phyloP scores from a whole-genome alignment of 2,888 invertebrate species.

The Calameuta pallipes region DNA sequence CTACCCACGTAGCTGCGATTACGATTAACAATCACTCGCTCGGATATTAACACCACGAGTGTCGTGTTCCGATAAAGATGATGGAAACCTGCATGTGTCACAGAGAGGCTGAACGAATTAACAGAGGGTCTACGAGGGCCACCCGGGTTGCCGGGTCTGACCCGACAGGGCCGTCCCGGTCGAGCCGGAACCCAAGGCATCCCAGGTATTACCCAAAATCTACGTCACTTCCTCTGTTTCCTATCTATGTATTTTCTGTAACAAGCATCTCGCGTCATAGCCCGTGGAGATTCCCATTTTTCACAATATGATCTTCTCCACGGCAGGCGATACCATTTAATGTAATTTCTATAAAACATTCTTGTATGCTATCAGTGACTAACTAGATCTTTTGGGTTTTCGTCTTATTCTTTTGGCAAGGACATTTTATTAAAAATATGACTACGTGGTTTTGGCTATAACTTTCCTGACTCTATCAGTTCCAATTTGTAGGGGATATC shows the following conservation, averaged over 20 bases:
- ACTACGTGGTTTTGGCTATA: not conserved
- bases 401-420: not conserved
- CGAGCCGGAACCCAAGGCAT: constrained; percentile 70
- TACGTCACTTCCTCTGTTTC: not conserved
- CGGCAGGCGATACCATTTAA: not conserved
- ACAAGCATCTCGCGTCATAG: not conserved
- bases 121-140: constrained; percentile 74
- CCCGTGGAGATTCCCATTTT: not conserved
- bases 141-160: constrained; percentile 74
- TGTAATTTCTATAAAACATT: not conserved
- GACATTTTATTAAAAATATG: not conserved
- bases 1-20: not conserved
- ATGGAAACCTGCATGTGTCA: constrained; percentile 56
- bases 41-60: constrained; percentile 30
- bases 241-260: not conserved
- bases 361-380: not conserved
- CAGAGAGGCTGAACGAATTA: constrained; percentile 72
- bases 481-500: not conserved
- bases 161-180: constrained; percentile 69
- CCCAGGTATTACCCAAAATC: constrained; percentile 65
- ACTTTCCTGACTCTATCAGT: not conserved
- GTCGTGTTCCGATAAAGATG: constrained; percentile 37
- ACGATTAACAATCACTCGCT: constrained; percentile 33
- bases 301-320: not conserved
- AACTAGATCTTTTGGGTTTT: not conserved